A percentile compares a stretch with the other conserved stretches of the same genome.
Conservation (phyloP, 2,797 vertebrate genomes). For the Gobio occitaniae region DNA sequence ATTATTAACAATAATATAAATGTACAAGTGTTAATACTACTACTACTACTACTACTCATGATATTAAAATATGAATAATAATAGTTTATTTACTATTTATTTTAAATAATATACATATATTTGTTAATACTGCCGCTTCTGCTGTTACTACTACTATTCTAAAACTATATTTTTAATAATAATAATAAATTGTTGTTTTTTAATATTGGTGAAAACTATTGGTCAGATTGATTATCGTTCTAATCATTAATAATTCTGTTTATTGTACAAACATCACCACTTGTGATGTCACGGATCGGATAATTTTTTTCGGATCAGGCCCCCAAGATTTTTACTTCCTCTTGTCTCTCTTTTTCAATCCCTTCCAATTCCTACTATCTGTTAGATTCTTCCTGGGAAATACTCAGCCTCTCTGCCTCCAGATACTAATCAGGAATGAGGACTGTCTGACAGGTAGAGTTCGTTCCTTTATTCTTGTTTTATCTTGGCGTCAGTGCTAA, state of each 20-base stretch:
- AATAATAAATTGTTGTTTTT: neutral
- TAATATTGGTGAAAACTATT: neutral
- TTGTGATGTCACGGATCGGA: neutral
- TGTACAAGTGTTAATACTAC: too few species aligned
- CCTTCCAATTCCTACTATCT: neutral
- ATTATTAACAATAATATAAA: neutral
- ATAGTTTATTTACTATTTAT: too few species aligned
- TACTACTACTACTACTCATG: too few species aligned
- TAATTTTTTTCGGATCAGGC: neutral
- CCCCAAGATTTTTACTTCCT: neutral
- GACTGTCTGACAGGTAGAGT: conserved; percentile 57
- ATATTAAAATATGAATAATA: too few species aligned
- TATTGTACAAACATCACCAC: neutral
- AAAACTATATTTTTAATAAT: neutral
- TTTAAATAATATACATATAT: too few species aligned
- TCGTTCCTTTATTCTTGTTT: conserved; percentile 48
- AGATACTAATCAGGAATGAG: conserved; percentile 64
- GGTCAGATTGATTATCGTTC: neutral
- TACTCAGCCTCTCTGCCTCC: conserved; percentile 39
- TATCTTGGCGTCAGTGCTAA: conserved; percentile 54
- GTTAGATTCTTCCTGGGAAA: conserved; percentile 20
- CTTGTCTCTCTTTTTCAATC: conserved; percentile 8
- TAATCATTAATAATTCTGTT: neutral
- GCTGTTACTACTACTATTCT: too few species aligned
- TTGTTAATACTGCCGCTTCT: too few species aligned